Evolutionary conservation across 2,797 vertebrate species (phyloP).

Genomic region (Pelochelys cantorii): DNA sequence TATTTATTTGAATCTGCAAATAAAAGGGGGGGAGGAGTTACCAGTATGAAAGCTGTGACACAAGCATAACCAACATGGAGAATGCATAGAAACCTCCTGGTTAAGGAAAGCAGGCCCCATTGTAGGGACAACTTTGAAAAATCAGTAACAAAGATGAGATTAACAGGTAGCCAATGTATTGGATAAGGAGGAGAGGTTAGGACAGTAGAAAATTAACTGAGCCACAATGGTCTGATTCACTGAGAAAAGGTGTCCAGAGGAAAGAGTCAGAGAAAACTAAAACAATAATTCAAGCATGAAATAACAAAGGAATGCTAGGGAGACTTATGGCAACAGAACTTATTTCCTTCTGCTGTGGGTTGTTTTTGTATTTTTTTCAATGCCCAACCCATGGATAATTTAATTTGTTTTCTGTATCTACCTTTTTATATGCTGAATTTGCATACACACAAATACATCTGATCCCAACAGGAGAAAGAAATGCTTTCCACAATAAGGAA

Average conservation of each 20-base stretch:
- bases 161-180: background rate
- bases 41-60: background rate
- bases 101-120: background rate
- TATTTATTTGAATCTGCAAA: background rate
- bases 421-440: background rate
- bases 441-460: background rate
- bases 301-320: background rate
- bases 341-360: background rate
- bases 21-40: background rate
- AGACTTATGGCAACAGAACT: slow-evolving; percentile 18
- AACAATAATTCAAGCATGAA: slow-evolving; percentile 48
- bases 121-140: background rate
- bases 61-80: background rate
- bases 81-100: background rate
- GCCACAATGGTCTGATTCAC: slow-evolving; percentile 50
- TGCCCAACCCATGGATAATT: background rate
- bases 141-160: background rate
- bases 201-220: background rate
- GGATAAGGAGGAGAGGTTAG: background rate
- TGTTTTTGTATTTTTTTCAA: background rate
- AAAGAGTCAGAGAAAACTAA: slow-evolving; percentile 34
- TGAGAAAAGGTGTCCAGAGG: slow-evolving; percentile 24
- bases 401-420: background rate
- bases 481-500: background rate
- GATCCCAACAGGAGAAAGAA: background rate